Base-by-base conservation (phyloP, 2,113 vertebrate species). In the Macaca nemestrina region DNA sequence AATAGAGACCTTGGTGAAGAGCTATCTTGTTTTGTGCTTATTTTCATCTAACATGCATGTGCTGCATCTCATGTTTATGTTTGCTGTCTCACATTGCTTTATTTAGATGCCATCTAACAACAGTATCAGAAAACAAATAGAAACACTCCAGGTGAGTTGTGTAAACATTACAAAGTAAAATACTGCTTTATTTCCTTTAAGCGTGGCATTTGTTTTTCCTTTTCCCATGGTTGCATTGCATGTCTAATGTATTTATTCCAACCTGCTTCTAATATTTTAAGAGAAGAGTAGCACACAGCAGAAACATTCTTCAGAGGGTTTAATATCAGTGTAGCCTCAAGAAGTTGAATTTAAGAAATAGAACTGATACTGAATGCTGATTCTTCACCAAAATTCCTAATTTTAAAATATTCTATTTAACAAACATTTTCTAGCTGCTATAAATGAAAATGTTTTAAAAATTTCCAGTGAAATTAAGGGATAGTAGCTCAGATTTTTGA, bases 71-170 rank as follows among this genome's bases (percentile, higher is more conserved):
- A 99, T 99, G 99, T 99, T 99, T 98, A 99, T 99, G 98, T 99
- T 99, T 99, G 99, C 99, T 99, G 98, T 99, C 98, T 99, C 99
- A 99, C 99, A 97, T 99, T 99, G 99, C 99, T 99, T 98, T 99
- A 99, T 99, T 99, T 99, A 99, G 99, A 99, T 99, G 99, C 99
- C 99, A 99, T 99, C 99, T 99, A 99, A 99, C 99, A 99, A 99
- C 99, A 99, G 99, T 99, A 99, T 99, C 99, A 99, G 99, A 99
- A 99, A 99, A 99, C 99, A 99, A 99, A 99, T 99, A 99, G 99
- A 99, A 99, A 99, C 99, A 40, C 98, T 99, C 97, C 99, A 99
- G 99, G 99, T 99, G 99, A 99, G 99, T 99, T 98, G 97, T 76
- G 89, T 98, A 97, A 97, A 97, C 97, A 88, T 97, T 98, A 96